Base-by-base conservation (phyloP, 1,140 invertebrate genomes). In the Meloidogyne chitwoodi region DNA sequence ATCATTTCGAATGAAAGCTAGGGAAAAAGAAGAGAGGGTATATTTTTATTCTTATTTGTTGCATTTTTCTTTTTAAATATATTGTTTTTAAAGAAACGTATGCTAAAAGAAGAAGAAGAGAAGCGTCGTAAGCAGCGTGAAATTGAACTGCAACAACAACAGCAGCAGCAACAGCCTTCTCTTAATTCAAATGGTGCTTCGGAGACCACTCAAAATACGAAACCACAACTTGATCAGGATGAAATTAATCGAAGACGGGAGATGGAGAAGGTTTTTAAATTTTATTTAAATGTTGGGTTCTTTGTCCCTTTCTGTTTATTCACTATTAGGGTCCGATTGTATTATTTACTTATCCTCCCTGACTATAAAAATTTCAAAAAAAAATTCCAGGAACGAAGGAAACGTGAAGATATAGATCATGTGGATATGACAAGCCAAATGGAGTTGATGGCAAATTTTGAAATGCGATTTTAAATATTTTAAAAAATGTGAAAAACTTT, bases 371-470 rank as follows among this genome's bases (percentile, higher is more conserved):
- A n/a, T n/a, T n/a, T n/a, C n/a, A n/a, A n/a, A 8, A 11, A 31
- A 56, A 27, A 24, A n/a, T 27, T 65, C 14, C 12, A 84, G 78
- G 73, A 81, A 31, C 74, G 79, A n/a, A 80, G 79, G 27, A 79
- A 77, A 65, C 81, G 82, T 29, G 81, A 84, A 31, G 77, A 66
- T n/a, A 78, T 78, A 67, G 71, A 80, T 22, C 56, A 80, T 38
- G 79, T 81, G 24, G 69, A 74, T 31, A 79, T 82, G 34, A 82
- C 69, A 19, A 77, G 44, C 3, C 82, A 82, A 61, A 84, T 84
- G 48, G 81, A 82, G 22, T n/a, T 82, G 10, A 82, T 82, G 81
- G 81, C 81, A 26, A 84, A 84, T 34, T 82, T 82, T 63, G 81
- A 82, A 48, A 29, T 27, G 26, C 44, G 64, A n/a, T 79, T 79